These are phyloP conservation scores for Rhincodon typus DNA, from an alignment of 2,797 vertebrate genomes.

Conservation along the genomic window DNA sequence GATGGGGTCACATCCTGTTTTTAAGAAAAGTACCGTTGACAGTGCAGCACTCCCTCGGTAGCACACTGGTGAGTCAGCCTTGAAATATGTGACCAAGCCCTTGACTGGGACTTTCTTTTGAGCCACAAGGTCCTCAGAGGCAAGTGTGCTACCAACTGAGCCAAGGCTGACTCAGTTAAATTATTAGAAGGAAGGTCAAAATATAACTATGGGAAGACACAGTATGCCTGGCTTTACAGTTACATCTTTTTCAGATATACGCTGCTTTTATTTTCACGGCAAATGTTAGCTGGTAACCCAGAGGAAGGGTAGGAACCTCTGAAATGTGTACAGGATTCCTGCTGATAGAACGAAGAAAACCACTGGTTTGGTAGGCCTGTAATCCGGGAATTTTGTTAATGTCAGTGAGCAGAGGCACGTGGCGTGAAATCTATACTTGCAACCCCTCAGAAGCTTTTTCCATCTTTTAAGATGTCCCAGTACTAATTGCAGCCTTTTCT, in stretches of 20 bases:
- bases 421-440: not conserved
- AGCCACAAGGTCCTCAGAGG: no score
- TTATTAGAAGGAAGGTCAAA: not conserved
- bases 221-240: not conserved
- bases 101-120: no score
- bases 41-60: no score
- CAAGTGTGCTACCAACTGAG: no score
- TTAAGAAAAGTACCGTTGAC: no score
- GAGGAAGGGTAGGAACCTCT: not conserved
- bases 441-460: not conserved
- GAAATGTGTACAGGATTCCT: not conserved
- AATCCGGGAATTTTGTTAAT: not conserved
- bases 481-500: not conserved
- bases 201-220: not conserved
- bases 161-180: no score
- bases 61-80: no score
- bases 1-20: no score
- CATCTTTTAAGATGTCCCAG: not conserved
- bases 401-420: no score
- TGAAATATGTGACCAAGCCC: no score
- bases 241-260: not conserved
- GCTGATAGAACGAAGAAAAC: not conserved
- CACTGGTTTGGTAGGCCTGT: not conserved
- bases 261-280: not conserved
- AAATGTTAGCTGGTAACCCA: not conserved